Base-by-base conservation (phyloP, 2,113 vertebrate genomes). In the Halichoerus grypus region DNA sequence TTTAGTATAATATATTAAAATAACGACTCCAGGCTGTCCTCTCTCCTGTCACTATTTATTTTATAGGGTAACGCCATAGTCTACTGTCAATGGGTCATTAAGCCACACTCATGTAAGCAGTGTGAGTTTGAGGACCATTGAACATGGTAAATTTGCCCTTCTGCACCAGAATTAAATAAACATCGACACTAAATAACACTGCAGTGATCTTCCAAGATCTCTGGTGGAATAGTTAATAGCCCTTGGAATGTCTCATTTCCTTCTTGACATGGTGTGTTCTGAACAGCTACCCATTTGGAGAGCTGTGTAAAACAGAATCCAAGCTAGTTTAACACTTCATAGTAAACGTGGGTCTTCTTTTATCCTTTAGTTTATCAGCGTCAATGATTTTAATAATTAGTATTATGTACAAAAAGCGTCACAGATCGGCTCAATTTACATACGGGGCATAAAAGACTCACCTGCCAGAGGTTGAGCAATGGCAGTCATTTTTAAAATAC, bases 121-220 rank as follows among this genome's bases (percentile, higher is more conserved):
- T 46, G 14, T 89, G 89, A 84, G 61, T 95, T 46, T 93, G 95
- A 97, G 88, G 88, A 49, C 61, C 77, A 93, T 11, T 96, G 94
- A 94, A 59, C 91, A 69, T 49, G 57, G 87, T 24, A 51, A 83
- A 91, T 92, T 72, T 92, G 26, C 88, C 59, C 81, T 97, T 69
- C 8, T 36, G 39, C 53, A 63, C 83, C 18, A 28, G 89, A 94
- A 97, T 92, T 92, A 95, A 97, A 98, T 94, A 95, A 98, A 93
- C 53, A 61, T 46, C 11, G 7, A 80, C 49, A 53, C 79, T 74
- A 86, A 96, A 72, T 77, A 96, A 79, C 81, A 55, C n/a, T 15
- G 67, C 92, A 69, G 53, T 21, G 93, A 84, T 87, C 92, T 92
- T 46, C 81, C 5, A 2, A 59, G 77, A 49, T 93, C 95, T 96